Evolutionary conservation across 1,140 invertebrate species (phyloP).

Genomic region (Aplysia californica): DNA sequence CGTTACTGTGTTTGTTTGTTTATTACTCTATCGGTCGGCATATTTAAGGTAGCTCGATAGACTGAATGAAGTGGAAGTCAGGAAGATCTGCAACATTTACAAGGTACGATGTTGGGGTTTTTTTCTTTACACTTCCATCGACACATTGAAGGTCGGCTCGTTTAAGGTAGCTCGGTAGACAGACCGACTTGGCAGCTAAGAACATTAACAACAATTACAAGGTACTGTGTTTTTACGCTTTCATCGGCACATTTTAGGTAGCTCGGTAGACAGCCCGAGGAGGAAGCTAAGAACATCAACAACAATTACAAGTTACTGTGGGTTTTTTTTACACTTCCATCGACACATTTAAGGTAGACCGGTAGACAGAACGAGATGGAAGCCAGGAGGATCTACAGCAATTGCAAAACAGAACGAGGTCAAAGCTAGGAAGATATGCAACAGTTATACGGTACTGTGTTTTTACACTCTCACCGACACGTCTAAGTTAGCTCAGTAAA

Average conservation of each 20-base stretch:
- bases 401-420: neutral
- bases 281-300: conserved; percentile 19
- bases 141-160: neutral
- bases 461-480: neutral
- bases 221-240: neutral
- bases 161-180: too few relatives aligned
- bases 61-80: neutral
- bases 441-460: neutral
- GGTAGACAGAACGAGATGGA: neutral
- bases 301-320: conserved; percentile 26
- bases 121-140: neutral
- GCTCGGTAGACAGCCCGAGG: neutral
- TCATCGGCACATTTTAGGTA: neutral
- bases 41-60: neutral
- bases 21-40: too few relatives aligned
- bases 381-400: too few relatives aligned
- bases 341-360: neutral
- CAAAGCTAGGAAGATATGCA: too few relatives aligned
- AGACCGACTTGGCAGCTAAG: too few relatives aligned
- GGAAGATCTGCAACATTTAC: neutral
- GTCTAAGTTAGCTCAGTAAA: too few relatives aligned
- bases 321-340: neutral
- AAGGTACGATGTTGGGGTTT: too few relatives aligned
- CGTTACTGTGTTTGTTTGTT: neutral
- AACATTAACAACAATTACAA: neutral